Evolutionary conservation across 1,140 invertebrate species (phyloP).

Genomic region (Ips nitidus): DNA sequence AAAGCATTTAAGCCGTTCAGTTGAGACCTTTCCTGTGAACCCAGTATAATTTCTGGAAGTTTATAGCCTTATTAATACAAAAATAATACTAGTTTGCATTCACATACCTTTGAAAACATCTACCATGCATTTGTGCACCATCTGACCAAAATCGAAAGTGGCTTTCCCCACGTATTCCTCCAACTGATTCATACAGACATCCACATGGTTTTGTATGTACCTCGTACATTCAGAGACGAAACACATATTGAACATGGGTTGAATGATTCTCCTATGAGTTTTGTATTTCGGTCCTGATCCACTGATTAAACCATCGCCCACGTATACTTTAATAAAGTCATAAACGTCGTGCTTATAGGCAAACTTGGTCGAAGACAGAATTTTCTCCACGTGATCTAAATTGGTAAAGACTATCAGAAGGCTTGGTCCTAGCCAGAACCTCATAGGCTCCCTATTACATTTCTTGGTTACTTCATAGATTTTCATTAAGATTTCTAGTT

Average conservation of each 20-base stretch:
- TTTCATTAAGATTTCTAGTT: slow-evolving; percentile 9
- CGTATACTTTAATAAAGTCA: slow-evolving; percentile 34
- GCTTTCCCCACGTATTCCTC: slow-evolving; percentile 16
- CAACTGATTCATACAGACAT: slow-evolving; percentile 30
- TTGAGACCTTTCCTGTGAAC: slow-evolving; percentile 15
- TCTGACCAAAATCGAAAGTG: slow-evolving; percentile 23
- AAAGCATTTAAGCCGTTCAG: slow-evolving; percentile 18
- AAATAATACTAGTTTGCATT: slow-evolving; percentile 5
- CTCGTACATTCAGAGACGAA: slow-evolving; percentile 14
- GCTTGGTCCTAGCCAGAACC: slow-evolving; percentile 32
- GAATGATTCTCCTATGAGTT: slow-evolving; percentile 34
- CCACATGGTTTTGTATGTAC: slow-evolving; percentile 28
- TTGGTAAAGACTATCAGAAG: slow-evolving; percentile 15
- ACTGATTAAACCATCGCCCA: slow-evolving; percentile 38
- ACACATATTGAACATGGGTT: slow-evolving; percentile 34
- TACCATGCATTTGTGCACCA: slow-evolving; percentile 27
- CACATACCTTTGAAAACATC: slow-evolving; percentile 34
- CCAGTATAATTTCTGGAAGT: slow-evolving; percentile 28
- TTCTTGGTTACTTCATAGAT: slow-evolving; percentile 12
- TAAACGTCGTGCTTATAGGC: slow-evolving; percentile 37
- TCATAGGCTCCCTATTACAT: slow-evolving; percentile 4
- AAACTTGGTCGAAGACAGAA: slow-evolving; percentile 33
- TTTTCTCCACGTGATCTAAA: slow-evolving; percentile 35
- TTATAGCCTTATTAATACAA: neutral
- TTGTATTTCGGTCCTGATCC: slow-evolving; percentile 30